Percentiles rank a stretch among this genome's conserved stretches.
Conservation (phyloP, 2,888 invertebrate species). For the Alentia gelatinosa region DNA sequence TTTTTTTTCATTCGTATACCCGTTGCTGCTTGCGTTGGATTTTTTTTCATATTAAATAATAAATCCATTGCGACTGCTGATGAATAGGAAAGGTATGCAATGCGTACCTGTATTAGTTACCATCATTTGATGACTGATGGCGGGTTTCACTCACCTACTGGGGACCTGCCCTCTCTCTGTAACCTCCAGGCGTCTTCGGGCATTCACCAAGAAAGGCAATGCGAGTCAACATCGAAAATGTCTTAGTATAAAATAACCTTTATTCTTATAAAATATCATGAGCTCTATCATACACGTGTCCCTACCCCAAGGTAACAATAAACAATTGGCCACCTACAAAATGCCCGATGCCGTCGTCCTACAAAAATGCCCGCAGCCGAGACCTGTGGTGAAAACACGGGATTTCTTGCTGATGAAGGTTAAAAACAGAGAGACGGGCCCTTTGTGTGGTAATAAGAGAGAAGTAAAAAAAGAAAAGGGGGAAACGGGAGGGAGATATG, state of each 20-base stretch:
- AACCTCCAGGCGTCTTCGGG: too few relatives aligned
- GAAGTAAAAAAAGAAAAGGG: constrained; percentile 2
- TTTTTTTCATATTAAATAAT: too few relatives aligned
- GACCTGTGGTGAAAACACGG: too few relatives aligned
- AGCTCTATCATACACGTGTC: constrained; percentile 32
- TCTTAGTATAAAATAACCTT: constrained; percentile 53
- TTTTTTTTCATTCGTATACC: too few relatives aligned
- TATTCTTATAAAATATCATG: constrained; percentile 53
- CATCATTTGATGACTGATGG: too few relatives aligned
- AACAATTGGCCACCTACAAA: constrained; percentile 3
- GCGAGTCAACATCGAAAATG: constrained; percentile 9
- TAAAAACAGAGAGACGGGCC: neutral
- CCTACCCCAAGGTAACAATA: constrained; percentile 40
- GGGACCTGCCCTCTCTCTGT: too few relatives aligned
- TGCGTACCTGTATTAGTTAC: too few relatives aligned
- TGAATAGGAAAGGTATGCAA: too few relatives aligned
- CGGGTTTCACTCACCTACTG: too few relatives aligned
- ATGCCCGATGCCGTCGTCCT: neutral
- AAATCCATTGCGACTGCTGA: too few relatives aligned
- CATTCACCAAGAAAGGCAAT: too few relatives aligned
- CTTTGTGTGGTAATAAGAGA: constrained; percentile 29
- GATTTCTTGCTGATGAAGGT: neutral
- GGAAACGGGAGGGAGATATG: constrained; percentile 17
- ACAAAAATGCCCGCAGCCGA: neutral
- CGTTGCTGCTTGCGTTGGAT: too few relatives aligned